Conservation (phyloP, 2,888 invertebrate genomes). For the Drosophila greeni region DNA sequence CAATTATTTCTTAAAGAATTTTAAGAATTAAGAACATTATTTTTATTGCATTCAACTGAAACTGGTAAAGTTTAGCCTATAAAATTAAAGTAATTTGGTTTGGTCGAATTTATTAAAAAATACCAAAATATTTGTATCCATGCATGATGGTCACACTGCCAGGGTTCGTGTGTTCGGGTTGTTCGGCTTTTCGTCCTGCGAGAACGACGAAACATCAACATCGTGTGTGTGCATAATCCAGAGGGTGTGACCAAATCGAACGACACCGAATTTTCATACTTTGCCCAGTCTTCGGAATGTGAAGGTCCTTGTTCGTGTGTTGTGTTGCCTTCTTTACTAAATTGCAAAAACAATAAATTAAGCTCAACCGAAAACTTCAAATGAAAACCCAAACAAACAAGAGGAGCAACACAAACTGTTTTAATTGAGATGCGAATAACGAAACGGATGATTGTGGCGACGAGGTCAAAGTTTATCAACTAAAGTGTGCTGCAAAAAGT, state of each 20-base stretch:
- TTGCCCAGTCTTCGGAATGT: constrained; percentile 77
- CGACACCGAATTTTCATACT: constrained; percentile 77
- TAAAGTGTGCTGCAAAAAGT: constrained; percentile 43
- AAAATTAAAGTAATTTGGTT: not conserved
- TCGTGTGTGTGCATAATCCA: constrained; percentile 73
- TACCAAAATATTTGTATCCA: not conserved
- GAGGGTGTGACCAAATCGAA: constrained; percentile 79
- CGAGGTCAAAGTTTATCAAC: constrained; percentile 25
- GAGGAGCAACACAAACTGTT: constrained; percentile 10
- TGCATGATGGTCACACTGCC: constrained; percentile 13
- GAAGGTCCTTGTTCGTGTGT: constrained; percentile 72
- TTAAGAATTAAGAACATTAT: too few species aligned
- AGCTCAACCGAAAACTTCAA: constrained; percentile 11
- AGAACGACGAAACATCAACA: constrained; percentile 47
- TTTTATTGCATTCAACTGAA: not conserved
- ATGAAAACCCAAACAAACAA: constrained; percentile 12
- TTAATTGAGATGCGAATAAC: constrained; percentile 37
- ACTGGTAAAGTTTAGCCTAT: not conserved
- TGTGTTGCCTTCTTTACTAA: constrained; percentile 35
- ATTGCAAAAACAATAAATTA: constrained; percentile 40
- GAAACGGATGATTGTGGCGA: not conserved
- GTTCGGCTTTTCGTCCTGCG: constrained; percentile 49
- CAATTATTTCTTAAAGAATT: not conserved
- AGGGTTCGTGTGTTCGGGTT: constrained; percentile 17
- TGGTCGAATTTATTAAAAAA: not conserved